Base-by-base conservation (phyloP, 2,888 invertebrate species). In the Apodemia zela region DNA sequence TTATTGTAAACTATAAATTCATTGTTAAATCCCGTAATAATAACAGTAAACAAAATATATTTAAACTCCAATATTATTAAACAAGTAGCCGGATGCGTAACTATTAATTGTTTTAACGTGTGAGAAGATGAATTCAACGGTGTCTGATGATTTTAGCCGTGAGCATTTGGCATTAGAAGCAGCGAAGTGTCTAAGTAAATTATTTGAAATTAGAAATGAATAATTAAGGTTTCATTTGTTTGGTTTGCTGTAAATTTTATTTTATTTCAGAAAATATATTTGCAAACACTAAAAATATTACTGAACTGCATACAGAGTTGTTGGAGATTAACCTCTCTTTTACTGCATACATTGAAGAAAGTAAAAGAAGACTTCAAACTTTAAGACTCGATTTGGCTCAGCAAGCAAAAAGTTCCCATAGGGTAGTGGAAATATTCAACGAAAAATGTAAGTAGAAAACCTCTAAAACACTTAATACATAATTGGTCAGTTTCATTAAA, bases 311-410 rank as follows among this genome's bases (percentile, higher is more conserved):
- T 66, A 83, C 79, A 59, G 81, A 86, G 65, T 75, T 93, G 49
- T 75, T 92, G 65, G 88, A 89, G 75, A 77, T 88, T n/a, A 93
- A 93, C 72, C 79, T 89, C 62, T 81, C 87, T 18, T 70, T 93
- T 59, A 84, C 85, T 59, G 79, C 84, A 0, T 92, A 92, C 72
- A 79, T 93, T 57, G 82, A 85, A 69, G 87, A 92, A 67, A 84
- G 84, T 70, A 85, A 87, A 66, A 82, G 79, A 67, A 82, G 86
- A 33, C 73, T 90, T 17, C 75, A 81, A 64, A 74, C 69, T 25
- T 72, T 87, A 18, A 81, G 84, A 29, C 71, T 85, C 66, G 79
- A 82, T 45, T 76, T 86, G 62, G 89, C 89, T 33, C 75, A 82
- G 72, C 76, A 81, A 69, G 87, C 87, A 2, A 79, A 76, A 45